Evolutionary conservation across 1,140 invertebrate species (phyloP), one percentile per base, ranked within the genome.

Genomic region (Eulimnadia texana): DNA sequence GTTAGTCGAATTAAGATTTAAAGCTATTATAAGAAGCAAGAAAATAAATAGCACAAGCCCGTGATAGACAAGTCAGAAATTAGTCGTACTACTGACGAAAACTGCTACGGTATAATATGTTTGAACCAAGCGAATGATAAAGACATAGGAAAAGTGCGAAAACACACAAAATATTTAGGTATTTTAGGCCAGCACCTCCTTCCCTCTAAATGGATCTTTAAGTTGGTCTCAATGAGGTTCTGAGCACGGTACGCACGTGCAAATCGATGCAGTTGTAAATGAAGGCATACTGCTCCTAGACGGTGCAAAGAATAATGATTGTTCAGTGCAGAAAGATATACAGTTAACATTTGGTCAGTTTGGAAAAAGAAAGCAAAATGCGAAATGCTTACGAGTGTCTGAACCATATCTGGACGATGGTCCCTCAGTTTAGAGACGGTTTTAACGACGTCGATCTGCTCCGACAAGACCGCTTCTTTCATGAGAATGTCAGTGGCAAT

Each of bases 261-360:
- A 28, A 27, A 16, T 23, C 10, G 2, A 57, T 57, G 55, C 24
- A 57, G 55, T 11, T 19, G 25, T 57, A 57, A 23, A 57, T 20
- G 19, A 57, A 57, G 22, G 33, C 16, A 33, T 57, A 57, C 29
- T 57, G 55, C 11, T 27, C 25, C 55, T 57, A 55, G 27, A 9
- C 3, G 23, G 23, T 9, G 19, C 23, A 9, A n/a, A 22, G 3
- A 52, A 47, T 10, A 11, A 47, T 10, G n/a, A 47, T 47, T 47
- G 10, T 11, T 10, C 10, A 47, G 10, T 11, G 10, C n/a, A 11
- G 10, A 47, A 10, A n/a, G n/a, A n/a, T n/a, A n/a, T n/a, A 47
- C 42, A 52, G 6, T 9, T 52, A 42, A 42, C 6, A 6, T 9
- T 42, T 42, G 16, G 33, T 42, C 16, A 9, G 6, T n/a, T 9